Evolutionary conservation across 2,888 invertebrate species (phyloP), one percentile per base, ranked within the genome.

Genomic region (Sarcophaga carnaria): DNA sequence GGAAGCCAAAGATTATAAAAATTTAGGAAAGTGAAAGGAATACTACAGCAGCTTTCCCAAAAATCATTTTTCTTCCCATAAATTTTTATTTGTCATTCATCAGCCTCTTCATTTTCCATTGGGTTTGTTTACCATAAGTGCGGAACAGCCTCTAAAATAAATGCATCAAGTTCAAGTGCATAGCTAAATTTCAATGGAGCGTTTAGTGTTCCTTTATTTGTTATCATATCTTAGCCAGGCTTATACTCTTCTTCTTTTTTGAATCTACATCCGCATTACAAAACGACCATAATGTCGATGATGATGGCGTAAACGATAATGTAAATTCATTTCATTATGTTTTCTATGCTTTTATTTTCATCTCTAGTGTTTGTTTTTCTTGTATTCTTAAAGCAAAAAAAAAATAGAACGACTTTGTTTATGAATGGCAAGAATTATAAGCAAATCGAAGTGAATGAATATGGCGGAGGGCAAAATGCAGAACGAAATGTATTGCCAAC

Each of bases 91-190:
- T 27, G 0, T 27, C 27, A 3, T 27, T 27, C 27, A 27, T 27
- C 6, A 37, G 2, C 8, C 37, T 27, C 14, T 47, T 10, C 17
- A 66, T 76, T 76, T 76, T 66, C 76, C 27, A 80, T 17, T 54
- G 22, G 64, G 20, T 22, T 45, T 63, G 14, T 63, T 49, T 27
- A 45, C 22, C 11, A 10, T 11, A 22, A 14, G 14, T 62, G 20
- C 10, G 2, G 10, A 49, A 47, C 11, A 59, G 45, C 54, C 22
- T 71, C 45, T 70, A 14, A 72, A 83, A 62, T 67, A 78, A 74
- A 62, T 27, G 54, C 89, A 89, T 89, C 91, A 90, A 91, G 89
- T 90, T 90, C 89, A 88, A 89, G 88, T 88, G 90, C 90, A 88
- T 89, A 87, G 79, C 88, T 70, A 70, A 86, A 75, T 66, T 86